Evolutionary conservation across 2,113 vertebrate species (phyloP).

Genomic region (Hydropotes inermis): DNA sequence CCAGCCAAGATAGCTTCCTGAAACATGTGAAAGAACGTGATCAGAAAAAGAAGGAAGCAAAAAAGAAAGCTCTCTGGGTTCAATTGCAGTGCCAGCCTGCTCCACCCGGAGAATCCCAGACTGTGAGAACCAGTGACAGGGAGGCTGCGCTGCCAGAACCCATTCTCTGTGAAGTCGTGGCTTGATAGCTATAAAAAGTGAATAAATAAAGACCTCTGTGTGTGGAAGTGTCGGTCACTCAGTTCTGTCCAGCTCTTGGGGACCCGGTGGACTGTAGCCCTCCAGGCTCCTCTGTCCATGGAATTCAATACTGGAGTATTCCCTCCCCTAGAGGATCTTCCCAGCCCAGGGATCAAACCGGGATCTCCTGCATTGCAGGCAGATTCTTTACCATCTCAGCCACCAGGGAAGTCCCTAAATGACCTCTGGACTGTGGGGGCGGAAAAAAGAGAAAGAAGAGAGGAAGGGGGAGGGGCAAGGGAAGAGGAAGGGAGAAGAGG

Average conservation of each 20-base stretch:
- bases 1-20: background rate
- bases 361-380: background rate
- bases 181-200: background rate
- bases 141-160: background rate
- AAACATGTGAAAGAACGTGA: background rate
- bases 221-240: background rate
- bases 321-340: background rate
- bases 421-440: background rate
- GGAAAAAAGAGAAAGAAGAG: background rate
- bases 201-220: background rate
- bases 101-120: background rate
- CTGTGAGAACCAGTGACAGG: background rate
- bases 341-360: background rate
- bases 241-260: background rate
- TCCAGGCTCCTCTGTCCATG: background rate
- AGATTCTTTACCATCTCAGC: background rate
- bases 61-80: background rate
- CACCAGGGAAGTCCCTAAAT: background rate
- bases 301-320: background rate
- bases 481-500: background rate
- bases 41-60: background rate
- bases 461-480: background rate
- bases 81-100: background rate
- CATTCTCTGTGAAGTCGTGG: background rate
- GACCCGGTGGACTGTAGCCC: background rate